These are phyloP conservation scores for Drosophila putrida DNA, from an alignment of 2,888 invertebrate species.

Conservation along the genomic window DNA sequence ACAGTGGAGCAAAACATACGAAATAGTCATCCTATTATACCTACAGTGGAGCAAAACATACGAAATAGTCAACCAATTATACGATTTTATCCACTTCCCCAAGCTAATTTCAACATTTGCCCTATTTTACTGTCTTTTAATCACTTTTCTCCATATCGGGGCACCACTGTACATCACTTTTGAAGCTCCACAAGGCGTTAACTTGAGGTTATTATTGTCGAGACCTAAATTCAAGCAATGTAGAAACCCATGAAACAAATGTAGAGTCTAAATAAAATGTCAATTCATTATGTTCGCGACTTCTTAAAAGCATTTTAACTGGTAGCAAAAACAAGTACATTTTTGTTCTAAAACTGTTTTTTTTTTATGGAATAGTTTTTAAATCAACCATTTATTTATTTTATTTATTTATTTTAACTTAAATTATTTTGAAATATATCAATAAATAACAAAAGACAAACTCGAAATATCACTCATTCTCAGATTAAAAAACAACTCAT, in stretches of 20 bases:
- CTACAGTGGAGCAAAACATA: slow-evolving; percentile 18
- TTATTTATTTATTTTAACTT: no score
- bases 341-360: no score
- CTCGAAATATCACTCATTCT: background rate
- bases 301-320: background rate
- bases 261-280: background rate
- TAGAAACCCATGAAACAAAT: background rate
- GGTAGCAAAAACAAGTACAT: no score
- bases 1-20: slow-evolving; percentile 18
- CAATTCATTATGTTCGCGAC: background rate
- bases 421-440: background rate
- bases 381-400: no score
- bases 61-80: background rate
- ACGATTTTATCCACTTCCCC: no score
- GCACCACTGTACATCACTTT: background rate
- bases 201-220: background rate
- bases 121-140: background rate
- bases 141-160: background rate
- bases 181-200: background rate
- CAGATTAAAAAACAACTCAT: background rate
- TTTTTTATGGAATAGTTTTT: no score
- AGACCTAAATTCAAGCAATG: background rate
- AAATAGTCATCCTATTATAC: background rate
- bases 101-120: no score
- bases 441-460: background rate